Evolutionary conservation across 2,113 vertebrate species (phyloP).

Genomic region (Kobus ellipsiprymnus): DNA sequence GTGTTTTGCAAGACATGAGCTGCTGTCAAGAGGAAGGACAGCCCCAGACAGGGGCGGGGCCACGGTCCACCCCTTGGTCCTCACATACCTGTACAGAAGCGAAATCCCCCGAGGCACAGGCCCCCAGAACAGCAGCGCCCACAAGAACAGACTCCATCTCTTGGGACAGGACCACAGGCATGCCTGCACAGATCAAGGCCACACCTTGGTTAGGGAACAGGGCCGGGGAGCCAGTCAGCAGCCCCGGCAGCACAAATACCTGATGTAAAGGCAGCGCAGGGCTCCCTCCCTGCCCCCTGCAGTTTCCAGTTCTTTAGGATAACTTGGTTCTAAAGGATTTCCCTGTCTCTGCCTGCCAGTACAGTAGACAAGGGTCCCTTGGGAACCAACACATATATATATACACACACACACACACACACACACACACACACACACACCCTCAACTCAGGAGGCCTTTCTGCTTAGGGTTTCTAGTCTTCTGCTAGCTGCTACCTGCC

Average conservation of each 20-base stretch:
- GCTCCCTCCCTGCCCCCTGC: rapidly evolving
- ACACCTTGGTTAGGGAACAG: conserved; percentile 61
- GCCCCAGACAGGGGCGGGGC: neutral
- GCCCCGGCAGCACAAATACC: neutral
- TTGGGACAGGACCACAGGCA: conserved; percentile 90
- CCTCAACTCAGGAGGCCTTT: neutral
- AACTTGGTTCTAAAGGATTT: neutral
- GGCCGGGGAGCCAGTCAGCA: neutral
- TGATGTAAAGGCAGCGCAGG: neutral
- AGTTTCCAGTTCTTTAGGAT: neutral
- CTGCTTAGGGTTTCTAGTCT: neutral
- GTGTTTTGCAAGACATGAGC: conserved; percentile 48
- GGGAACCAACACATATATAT: neutral
- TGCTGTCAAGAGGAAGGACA: conserved; percentile 50
- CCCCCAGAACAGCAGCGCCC: conserved; percentile 93
- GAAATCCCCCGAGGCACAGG: conserved; percentile 92
- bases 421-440: neutral
- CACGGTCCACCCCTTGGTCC: neutral
- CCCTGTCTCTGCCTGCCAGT: neutral
- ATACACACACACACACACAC: neutral
- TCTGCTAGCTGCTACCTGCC: neutral
- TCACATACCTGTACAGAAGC: conserved; percentile 87
- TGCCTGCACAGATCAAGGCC: conserved; percentile 79
- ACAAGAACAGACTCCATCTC: conserved; percentile 94
- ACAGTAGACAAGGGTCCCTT: neutral